Base-by-base conservation (phyloP, 2,113 vertebrate genomes). In the Peromyscus maniculatus region DNA sequence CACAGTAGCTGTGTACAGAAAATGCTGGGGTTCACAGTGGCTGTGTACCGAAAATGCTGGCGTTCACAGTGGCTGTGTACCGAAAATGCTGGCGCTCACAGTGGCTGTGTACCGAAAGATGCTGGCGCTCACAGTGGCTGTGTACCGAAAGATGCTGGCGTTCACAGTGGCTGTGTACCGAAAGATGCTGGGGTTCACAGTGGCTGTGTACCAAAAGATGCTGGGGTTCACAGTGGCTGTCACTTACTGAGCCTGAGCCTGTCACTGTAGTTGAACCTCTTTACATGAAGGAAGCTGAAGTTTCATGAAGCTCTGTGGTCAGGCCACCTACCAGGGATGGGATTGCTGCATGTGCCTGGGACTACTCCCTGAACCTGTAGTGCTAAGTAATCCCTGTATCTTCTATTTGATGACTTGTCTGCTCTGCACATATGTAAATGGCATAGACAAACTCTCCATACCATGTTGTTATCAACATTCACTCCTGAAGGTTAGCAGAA, bases 391-490 rank as follows among this genome's bases (percentile, higher is more conserved):
- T 0, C 17, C 71, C 43, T 4, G 1, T 0, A 1, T 28, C n/a
- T 24, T 72, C 71, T 46, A 0, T 36, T 33, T 46, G 8, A 5
- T 28, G 0, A n/a, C 55, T 33, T 59, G 33, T 31, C 26, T 55
- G 46, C 15, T 80, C 28, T 80, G 49, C 22, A 4, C 24, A 0
- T 4, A 3, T 16, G 1, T 11, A 28, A 12, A 36, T n/a, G 52
- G 1, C 1, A 10, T 0, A 9, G 39, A 21, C 10, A 10, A 22
- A 4, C 31, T 10, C 0, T 36, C 5, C 28, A 28, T 6, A 0
- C 33, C 12, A 5, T 1, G 43, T 46, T 26, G 0, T 1, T 11
- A 46, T 4, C 55, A 19, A 2, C 11, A 0, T 46, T 66, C 67
- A 69, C 4, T 67, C 46, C 31, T 28, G 5, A 22, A 3, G 21